Percentiles rank a stretch among this genome's conserved stretches.
These are phyloP conservation scores for Stylophora pistillata DNA, from an alignment of 64 coral and sea anemone species.

Conservation along the genomic window DNA sequence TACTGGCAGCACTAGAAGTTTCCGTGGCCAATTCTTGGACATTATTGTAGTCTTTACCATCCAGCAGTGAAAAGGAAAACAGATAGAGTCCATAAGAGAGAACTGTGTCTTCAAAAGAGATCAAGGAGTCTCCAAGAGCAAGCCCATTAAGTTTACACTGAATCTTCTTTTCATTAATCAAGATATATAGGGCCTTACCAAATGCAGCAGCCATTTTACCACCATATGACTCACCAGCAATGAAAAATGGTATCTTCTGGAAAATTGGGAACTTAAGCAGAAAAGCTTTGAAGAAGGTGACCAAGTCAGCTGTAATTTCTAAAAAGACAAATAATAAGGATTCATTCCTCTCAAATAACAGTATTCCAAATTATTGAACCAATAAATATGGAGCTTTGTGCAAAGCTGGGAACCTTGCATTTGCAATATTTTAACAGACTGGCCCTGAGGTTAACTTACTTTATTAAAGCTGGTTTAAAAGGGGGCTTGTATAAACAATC, in stretches of 20 bases:
- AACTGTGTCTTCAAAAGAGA: slow-evolving; percentile 83
- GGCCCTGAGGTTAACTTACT: too few species aligned
- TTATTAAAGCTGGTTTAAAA: too few species aligned
- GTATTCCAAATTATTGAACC: too few species aligned
- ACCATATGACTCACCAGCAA: slow-evolving; percentile 96
- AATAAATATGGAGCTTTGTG: too few species aligned
- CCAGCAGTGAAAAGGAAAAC: slow-evolving; percentile 81
- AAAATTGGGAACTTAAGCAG: slow-evolving; percentile 78
- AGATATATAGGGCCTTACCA: slow-evolving; percentile 76
- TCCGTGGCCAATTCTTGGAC: slow-evolving; percentile 47
- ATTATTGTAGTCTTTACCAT: slow-evolving; percentile 47
- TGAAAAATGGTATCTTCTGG: slow-evolving; percentile 82
- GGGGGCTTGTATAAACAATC: too few species aligned
- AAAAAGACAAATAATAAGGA: background rate
- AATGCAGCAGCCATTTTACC: slow-evolving; percentile 96
- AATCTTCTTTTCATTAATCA: slow-evolving; percentile 55
- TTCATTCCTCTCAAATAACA: background rate
- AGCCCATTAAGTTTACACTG: slow-evolving; percentile 82
- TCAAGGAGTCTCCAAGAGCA: slow-evolving; percentile 95
- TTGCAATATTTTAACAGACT: too few species aligned
- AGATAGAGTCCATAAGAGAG: slow-evolving; percentile 89
- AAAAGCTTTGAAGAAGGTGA: slow-evolving; percentile 86
- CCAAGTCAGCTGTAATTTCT: slow-evolving; percentile 88
- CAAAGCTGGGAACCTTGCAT: too few species aligned
- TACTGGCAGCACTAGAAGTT: slow-evolving; percentile 55